phyloP scores from a whole-genome alignment of 2,113 vertebrate species.

The Gambusia holbrooki region DNA sequence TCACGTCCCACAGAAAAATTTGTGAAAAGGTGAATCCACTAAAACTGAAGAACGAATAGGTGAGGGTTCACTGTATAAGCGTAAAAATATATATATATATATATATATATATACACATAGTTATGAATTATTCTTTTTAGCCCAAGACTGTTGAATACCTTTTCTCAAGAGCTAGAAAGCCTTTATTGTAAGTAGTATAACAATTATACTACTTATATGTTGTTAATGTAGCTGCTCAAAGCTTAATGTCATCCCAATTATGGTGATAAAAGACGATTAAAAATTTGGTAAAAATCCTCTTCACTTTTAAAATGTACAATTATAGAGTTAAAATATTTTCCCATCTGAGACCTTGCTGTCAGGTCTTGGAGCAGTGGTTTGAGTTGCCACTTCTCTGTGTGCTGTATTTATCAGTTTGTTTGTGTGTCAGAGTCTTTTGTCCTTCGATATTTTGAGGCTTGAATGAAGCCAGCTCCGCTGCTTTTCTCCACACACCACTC shows the following conservation, averaged over 20 bases:
- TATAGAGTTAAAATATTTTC: not conserved
- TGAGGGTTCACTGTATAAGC: too few species aligned
- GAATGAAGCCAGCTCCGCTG: constrained; percentile 65
- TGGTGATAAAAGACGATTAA: not conserved
- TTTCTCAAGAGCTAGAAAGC: too few species aligned
- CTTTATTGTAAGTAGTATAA: not conserved
- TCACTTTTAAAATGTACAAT: not conserved
- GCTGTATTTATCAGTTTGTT: not conserved
- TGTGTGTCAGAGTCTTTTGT: constrained; percentile 28
- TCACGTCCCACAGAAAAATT: too few species aligned
- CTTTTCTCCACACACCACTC: constrained; percentile 72
- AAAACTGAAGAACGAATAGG: too few species aligned
- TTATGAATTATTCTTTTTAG: not conserved
- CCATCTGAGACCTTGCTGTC: not conserved
- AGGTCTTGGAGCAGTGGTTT: not conserved
- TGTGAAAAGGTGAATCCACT: too few species aligned
- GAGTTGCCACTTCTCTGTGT: constrained; percentile 9
- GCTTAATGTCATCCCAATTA: not conserved
- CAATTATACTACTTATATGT: not conserved
- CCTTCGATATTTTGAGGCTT: constrained; percentile 54
- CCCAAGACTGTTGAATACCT: not conserved
- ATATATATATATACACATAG: too few species aligned
- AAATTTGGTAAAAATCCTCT: not conserved
- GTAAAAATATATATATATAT: too few species aligned
- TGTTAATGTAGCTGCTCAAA: not conserved